Base-by-base conservation (phyloP, 2,797 vertebrate genomes). In the Myiotriccus ornatus region DNA sequence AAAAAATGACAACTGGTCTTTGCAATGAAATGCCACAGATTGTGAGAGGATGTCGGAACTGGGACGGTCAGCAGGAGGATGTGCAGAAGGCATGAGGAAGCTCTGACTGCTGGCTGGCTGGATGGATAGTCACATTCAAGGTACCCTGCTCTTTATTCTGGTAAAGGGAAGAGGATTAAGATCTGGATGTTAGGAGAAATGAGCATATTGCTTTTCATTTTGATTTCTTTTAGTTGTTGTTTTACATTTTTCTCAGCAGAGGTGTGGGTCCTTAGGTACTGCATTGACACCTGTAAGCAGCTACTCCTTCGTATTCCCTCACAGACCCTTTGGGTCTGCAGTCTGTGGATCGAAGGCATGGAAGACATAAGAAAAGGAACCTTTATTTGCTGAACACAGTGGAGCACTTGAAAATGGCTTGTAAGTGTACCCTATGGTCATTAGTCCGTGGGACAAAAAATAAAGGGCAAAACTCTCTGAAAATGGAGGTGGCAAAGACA, bases 221-320 rank as follows among this genome's bases (percentile, higher is more conserved):
- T 56, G 8, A 3, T 55, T 57, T 83, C 7, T n/a, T 41, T 30
- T 34, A 16, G 10, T 12, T 78, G 28, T 35, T 35, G 8, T 13
- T 70, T 84, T 71, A 8, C 14, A 20, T 0, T n/a, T 88, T 78
- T 94, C 57, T 79, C 32, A 14, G 3, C 18, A 57, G 50, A 50
- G 3, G 0, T 24, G 20, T 39, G n/a, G 12, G 47, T 9, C 19
- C 5, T 47, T 68, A 5, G 0, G 0, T 16, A 21, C 27, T 70
- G 32, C 59, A 56, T 46, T 87, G 70, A 14, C 4, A 46, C 8
- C n/a, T 69, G 5, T 24, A 75, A 68, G 25, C 12, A 65, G 60
- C 47, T 74, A 4, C 50, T 83, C 69, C 50, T 22, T 32, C 18
- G 14, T 30, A 32, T 28, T 73, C 21, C 34, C 69, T 37, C 57